Evolutionary conservation across 2,113 vertebrate genomes (phyloP).

Genomic region (Erythrolamprus reginae): DNA sequence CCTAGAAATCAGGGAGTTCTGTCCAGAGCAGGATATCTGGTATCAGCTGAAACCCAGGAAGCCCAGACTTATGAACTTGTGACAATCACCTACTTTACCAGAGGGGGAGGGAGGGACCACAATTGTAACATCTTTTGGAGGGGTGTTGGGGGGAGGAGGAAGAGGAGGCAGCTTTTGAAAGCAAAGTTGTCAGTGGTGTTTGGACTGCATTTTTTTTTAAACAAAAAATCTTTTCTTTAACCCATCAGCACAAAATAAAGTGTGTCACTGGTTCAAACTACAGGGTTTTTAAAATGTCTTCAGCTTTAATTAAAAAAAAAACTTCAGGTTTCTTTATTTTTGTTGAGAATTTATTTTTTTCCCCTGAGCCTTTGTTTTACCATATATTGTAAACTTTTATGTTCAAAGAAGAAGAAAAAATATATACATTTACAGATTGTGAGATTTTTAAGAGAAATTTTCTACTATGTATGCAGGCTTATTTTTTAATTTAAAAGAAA

Average conservation of each 20-base stretch:
- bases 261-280: conserved; percentile 86
- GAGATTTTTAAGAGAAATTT: conserved; percentile 99
- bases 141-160: conserved; percentile 13
- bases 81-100: conserved; percentile 78
- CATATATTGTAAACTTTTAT: conserved; percentile 91
- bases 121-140: conserved; percentile 66
- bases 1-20: conserved; percentile 78
- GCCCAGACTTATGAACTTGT: conserved; percentile 75
- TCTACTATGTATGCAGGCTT: conserved; percentile 99
- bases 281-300: conserved; percentile 94
- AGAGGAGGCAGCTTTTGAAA: conserved; percentile 61
- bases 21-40: conserved; percentile 70
- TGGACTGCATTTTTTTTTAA: conserved; percentile 83
- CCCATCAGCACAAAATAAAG: conserved; percentile 96
- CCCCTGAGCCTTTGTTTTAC: conserved; percentile 94
- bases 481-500: conserved; percentile 95
- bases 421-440: conserved; percentile 95
- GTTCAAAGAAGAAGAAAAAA: conserved; percentile 91
- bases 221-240: conserved; percentile 82
- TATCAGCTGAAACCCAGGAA: conserved; percentile 65
- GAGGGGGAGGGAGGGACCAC: conserved; percentile 50
- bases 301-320: conserved; percentile 91
- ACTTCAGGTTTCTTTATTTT: conserved; percentile 77
- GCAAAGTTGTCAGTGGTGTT: conserved; percentile 85
- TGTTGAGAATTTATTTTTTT: conserved; percentile 66